Conservation (phyloP, 2,797 vertebrate species). For the Sebastes alutus region DNA sequence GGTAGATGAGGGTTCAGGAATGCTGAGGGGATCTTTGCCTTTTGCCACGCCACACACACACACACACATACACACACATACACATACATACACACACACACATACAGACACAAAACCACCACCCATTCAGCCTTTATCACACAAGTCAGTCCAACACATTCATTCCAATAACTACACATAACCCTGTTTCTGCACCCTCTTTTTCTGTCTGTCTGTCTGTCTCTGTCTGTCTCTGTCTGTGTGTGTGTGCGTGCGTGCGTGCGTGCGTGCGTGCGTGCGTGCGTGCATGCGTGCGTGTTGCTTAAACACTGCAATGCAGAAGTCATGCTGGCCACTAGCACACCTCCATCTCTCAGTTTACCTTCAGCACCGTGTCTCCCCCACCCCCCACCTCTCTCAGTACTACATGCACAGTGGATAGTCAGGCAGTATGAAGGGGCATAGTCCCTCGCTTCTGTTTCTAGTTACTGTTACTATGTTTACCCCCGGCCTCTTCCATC, state of each 20-base stretch:
- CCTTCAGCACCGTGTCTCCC: slow-evolving; percentile 1
- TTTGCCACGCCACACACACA: too few species aligned
- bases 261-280: too few species aligned
- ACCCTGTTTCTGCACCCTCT: not conserved
- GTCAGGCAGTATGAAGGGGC: slow-evolving; percentile 35
- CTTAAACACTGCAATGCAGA: slow-evolving; percentile 47
- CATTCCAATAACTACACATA: slow-evolving; percentile 14
- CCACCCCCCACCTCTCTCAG: slow-evolving; percentile 7
- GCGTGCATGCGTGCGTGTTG: too few species aligned
- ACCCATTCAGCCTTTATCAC: not conserved
- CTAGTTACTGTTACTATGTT: slow-evolving; percentile 81
- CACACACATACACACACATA: too few species aligned
- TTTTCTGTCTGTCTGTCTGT: not conserved
- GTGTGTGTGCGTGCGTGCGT: too few species aligned
- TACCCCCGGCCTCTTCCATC: slow-evolving; percentile 43
- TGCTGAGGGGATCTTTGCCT: slow-evolving; percentile 14
- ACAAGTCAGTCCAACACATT: not conserved
- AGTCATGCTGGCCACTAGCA: slow-evolving; percentile 7
- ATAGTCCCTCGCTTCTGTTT: slow-evolving; percentile 66
- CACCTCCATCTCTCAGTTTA: slow-evolving; percentile 46
- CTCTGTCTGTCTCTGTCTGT: too few species aligned
- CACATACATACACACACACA: too few species aligned
- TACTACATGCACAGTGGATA: slow-evolving; percentile 25
- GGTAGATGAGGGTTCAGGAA: slow-evolving; percentile 41
- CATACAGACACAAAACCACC: not conserved